Conservation (phyloP, 2,888 invertebrate genomes). For the Mechanitis mazaeus region DNA sequence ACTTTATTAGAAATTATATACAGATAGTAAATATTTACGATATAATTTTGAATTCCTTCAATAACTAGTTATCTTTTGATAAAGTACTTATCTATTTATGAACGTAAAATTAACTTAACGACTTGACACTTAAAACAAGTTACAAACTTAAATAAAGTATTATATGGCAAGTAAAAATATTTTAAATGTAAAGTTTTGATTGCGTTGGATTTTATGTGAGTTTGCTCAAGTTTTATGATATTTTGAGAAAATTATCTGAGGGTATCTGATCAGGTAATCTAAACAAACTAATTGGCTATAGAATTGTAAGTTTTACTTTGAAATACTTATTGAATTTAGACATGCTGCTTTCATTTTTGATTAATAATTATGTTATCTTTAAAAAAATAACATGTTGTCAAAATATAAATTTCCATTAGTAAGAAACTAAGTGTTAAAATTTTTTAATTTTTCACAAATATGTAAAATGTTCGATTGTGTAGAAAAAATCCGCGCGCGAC, state of each 20-base stretch:
- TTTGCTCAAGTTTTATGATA: constrained; percentile 36
- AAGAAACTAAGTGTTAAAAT: too few relatives aligned
- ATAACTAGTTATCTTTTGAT: neutral
- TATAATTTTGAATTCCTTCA: neutral
- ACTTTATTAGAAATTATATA: too few relatives aligned
- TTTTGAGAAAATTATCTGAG: constrained; percentile 31
- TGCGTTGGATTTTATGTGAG: constrained; percentile 39
- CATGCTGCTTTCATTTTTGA: constrained; percentile 9
- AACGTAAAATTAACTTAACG: constrained; percentile 30
- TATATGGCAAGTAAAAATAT: constrained; percentile 42
- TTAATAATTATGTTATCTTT: constrained; percentile 4
- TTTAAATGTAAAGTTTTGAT: constrained; percentile 40
- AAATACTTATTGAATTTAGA: constrained; percentile 1
- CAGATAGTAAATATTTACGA: too few relatives aligned
- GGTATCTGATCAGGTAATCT: constrained; percentile 2
- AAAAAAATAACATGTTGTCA: too few relatives aligned
- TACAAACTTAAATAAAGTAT: constrained; percentile 39
- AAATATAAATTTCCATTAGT: too few relatives aligned
- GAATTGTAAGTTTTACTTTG: neutral
- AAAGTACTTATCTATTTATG: constrained; percentile 5
- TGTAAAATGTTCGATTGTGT: too few relatives aligned
- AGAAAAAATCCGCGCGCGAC: too few relatives aligned
- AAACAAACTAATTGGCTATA: neutral
- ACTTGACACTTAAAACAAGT: constrained; percentile 26
- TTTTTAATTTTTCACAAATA: too few relatives aligned